These are phyloP conservation scores for Maniola jurtina DNA, from an alignment of 1,140 invertebrate species.

Conservation along the genomic window DNA sequence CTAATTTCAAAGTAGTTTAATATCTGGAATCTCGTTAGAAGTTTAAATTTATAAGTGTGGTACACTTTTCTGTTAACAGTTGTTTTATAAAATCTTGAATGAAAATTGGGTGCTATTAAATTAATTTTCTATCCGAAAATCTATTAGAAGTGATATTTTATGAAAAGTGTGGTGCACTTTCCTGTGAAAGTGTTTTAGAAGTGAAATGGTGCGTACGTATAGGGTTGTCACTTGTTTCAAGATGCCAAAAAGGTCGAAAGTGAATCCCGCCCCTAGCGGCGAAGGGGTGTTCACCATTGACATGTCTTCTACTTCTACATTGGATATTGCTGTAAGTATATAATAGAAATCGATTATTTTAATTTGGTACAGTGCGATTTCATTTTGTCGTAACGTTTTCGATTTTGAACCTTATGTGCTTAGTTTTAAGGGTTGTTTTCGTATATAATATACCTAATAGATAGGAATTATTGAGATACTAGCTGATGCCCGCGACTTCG, in stretches of 20 bases:
- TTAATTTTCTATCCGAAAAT: not conserved
- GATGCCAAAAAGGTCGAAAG: constrained; percentile 60
- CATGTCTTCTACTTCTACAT: constrained; percentile 65
- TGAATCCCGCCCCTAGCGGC: constrained; percentile 49
- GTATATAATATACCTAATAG: too few species aligned
- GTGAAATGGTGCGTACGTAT: constrained; percentile 58
- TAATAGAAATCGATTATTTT: not conserved
- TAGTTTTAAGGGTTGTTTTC: too few species aligned
- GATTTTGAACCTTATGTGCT: too few species aligned
- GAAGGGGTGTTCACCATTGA: constrained; percentile 67
- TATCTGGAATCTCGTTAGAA: too few species aligned
- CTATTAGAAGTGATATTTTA: not conserved
- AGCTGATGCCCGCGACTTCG: too few species aligned
- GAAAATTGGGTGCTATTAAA: not conserved
- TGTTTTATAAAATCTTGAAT: not conserved
- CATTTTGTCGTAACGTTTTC: too few species aligned
- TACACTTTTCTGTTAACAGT: too few species aligned
- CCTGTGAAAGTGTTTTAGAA: constrained; percentile 13
- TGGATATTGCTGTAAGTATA: constrained; percentile 64
- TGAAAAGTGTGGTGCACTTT: not conserved
- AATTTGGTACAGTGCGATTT: too few species aligned
- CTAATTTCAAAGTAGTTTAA: too few species aligned
- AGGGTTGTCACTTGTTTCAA: constrained; percentile 60
- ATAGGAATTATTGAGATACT: too few species aligned
- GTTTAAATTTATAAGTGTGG: too few species aligned